Evolutionary conservation across 2,888 invertebrate species (phyloP).

Genomic region (Volucella bombylans): DNA sequence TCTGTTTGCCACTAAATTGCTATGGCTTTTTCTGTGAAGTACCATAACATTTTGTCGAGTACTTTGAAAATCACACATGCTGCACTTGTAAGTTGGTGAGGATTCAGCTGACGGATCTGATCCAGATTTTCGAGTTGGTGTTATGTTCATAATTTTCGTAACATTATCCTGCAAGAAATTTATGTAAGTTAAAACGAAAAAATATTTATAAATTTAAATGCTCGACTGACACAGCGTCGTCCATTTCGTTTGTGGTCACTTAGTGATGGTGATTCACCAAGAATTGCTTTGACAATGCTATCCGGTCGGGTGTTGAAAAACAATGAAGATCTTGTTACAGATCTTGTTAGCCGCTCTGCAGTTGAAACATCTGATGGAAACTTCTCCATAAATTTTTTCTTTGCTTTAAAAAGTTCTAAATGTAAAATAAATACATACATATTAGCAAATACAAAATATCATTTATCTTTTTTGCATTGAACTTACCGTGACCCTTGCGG

Average conservation of each 20-base stretch:
- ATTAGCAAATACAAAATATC: no score
- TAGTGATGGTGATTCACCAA: constrained; percentile 75
- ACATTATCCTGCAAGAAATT: constrained; percentile 75
- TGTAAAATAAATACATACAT: no score
- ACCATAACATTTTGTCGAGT: constrained; percentile 89
- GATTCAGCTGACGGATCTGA: constrained; percentile 69
- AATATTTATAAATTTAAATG: background rate
- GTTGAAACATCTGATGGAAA: constrained; percentile 90
- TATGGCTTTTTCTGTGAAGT: constrained; percentile 88
- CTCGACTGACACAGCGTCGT: constrained; percentile 68
- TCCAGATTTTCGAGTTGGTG: constrained; percentile 60
- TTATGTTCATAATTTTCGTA: constrained; percentile 77
- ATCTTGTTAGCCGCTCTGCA: constrained; percentile 89
- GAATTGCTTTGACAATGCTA: constrained; percentile 77
- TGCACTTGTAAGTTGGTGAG: constrained; percentile 84
- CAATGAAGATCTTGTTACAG: constrained; percentile 71
- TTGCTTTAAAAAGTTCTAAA: constrained; percentile 79
- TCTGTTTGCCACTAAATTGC: constrained; percentile 75
- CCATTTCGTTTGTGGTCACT: constrained; percentile 63
- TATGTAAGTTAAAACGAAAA: constrained; percentile 36
- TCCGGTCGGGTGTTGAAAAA: constrained; percentile 76
- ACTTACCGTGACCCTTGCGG: constrained; percentile 89
- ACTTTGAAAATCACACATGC: constrained; percentile 86
- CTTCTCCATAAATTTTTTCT: constrained; percentile 88
- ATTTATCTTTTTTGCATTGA: background rate